phyloP scores from a whole-genome alignment of 2,797 vertebrate species.

The Syncerus caffer region DNA sequence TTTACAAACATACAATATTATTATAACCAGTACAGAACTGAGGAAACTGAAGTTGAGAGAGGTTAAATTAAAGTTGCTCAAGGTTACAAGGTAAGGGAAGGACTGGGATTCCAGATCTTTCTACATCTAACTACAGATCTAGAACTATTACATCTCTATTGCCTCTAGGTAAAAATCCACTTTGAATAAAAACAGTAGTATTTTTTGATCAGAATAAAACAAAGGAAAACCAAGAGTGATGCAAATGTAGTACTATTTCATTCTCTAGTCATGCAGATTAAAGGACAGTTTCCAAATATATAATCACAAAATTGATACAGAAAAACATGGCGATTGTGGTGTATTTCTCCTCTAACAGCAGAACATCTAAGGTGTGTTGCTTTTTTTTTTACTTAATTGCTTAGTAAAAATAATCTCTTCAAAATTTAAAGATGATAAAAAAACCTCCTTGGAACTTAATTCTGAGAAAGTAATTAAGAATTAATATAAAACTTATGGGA shows the following conservation, averaged over 20 bases:
- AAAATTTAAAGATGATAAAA: not conserved
- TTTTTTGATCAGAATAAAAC: not conserved
- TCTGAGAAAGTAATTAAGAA: not conserved
- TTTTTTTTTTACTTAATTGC: not conserved
- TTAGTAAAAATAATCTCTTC: slow-evolving; percentile 13
- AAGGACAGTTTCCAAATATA: not conserved
- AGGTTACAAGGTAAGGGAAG: not conserved
- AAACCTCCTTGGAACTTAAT: not conserved
- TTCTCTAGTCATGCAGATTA: not conserved
- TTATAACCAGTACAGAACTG: not conserved
- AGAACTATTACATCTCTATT: not conserved
- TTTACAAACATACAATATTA: not conserved
- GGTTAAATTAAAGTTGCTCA: not conserved
- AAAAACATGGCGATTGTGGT: not conserved
- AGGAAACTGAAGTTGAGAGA: not conserved
- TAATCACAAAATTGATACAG: not conserved
- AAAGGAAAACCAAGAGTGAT: not conserved
- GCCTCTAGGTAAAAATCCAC: not conserved
- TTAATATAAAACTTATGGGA: not conserved
- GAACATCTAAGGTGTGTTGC: not conserved
- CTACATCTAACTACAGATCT: not conserved
- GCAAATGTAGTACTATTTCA: not conserved
- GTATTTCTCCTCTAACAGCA: not conserved
- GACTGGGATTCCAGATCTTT: not conserved
- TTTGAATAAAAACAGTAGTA: not conserved